Conservation (phyloP, 1,140 invertebrate species). For the Orchestia grillus region DNA sequence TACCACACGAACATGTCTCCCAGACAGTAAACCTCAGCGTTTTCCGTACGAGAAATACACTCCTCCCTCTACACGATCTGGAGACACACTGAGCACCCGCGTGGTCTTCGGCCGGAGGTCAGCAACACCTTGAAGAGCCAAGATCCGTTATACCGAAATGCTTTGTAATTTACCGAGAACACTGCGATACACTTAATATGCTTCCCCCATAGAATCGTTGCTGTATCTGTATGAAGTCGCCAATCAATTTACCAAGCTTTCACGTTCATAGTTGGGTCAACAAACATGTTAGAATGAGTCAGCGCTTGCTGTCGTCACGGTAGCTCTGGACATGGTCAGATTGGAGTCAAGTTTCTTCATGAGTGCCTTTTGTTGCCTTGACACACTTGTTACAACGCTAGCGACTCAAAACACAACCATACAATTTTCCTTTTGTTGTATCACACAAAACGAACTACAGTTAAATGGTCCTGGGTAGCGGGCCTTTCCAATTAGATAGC, state of each 20-base stretch:
- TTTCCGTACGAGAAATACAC: neutral
- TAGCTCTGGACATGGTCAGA: slow-evolving; percentile 40
- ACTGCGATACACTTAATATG: neutral
- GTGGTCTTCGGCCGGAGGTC: neutral
- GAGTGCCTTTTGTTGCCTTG: slow-evolving; percentile 53
- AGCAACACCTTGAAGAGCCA: slow-evolving; percentile 1
- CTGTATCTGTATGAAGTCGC: neutral
- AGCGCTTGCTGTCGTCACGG: neutral
- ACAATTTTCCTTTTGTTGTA: slow-evolving; percentile 47
- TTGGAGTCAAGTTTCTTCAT: slow-evolving; percentile 45
- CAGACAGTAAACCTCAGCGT: neutral
- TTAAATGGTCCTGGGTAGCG: neutral
- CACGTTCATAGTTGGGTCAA: neutral
- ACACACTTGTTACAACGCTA: slow-evolving; percentile 29
- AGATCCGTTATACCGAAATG: slow-evolving; percentile 21
- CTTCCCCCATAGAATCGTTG: neutral
- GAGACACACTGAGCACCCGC: slow-evolving; percentile 3
- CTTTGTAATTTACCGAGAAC: slow-evolving; percentile 31
- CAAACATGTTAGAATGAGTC: neutral
- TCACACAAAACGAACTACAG: neutral
- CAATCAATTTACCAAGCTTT: neutral
- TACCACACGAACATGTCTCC: slow-evolving; percentile 45
- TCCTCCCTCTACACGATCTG: neutral
- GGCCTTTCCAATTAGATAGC: neutral
- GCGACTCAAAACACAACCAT: slow-evolving; percentile 47